Evolutionary conservation across 2,113 vertebrate species (phyloP).

Genomic region (Serranochromis macrocephalus): DNA sequence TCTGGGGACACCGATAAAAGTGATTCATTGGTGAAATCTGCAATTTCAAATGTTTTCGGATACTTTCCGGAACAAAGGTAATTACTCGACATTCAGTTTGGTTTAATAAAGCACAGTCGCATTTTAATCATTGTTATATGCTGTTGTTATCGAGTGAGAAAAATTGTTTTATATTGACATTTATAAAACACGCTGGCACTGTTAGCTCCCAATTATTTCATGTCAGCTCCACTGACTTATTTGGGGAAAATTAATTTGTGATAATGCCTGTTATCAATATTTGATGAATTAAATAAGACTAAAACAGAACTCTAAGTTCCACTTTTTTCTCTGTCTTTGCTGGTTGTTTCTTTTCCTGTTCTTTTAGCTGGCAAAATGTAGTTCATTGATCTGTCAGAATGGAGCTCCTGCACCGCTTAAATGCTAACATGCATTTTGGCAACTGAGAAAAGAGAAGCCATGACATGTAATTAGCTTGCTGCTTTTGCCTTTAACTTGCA

Average conservation of each 20-base stretch:
- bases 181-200: not conserved
- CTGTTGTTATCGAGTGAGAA: not conserved
- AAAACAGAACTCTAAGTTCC: not conserved
- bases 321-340: not conserved
- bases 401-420: not conserved
- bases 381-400: not conserved
- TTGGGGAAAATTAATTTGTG: not conserved
- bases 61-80: not conserved
- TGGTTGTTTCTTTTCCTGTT: not conserved
- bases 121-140: not conserved
- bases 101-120: not conserved
- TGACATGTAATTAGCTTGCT: not conserved
- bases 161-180: not conserved
- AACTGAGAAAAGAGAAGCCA: not conserved
- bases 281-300: not conserved
- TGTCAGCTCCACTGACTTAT: not conserved
- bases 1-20: not conserved
- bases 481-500: not conserved
- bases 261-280: not conserved
- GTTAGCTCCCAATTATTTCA: constrained; percentile 6
- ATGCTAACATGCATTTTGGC: not conserved
- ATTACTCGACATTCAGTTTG: not conserved
- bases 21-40: not conserved
- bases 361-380: not conserved
- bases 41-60: not conserved